Evolutionary conservation across 2,888 invertebrate genomes (phyloP).

Genomic region (Suillia variegata): DNA sequence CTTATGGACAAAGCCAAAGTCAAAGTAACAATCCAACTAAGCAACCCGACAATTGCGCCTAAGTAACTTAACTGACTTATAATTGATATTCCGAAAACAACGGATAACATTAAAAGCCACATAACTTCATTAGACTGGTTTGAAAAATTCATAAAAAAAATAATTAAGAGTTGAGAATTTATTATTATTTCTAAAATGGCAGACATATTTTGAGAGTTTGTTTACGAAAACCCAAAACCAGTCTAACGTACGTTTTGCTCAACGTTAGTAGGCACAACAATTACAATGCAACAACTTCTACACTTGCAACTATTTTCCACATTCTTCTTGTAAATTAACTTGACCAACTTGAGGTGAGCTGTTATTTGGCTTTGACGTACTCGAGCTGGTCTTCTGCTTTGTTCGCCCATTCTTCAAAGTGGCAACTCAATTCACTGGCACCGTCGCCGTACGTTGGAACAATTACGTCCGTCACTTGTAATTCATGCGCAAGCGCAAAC

Average conservation of each 20-base stretch:
- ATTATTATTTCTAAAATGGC: no score
- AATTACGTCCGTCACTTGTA: background rate
- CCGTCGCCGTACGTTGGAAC: background rate
- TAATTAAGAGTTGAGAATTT: no score
- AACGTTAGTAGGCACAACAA: no score
- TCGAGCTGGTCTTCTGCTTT: no score
- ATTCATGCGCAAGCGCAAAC: background rate
- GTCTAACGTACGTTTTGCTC: no score
- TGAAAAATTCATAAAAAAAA: no score
- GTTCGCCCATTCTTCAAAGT: background rate
- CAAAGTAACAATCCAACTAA: background rate
- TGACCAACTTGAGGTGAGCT: background rate
- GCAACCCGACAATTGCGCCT: slow-evolving; percentile 25
- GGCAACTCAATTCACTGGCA: background rate
- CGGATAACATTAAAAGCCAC: slow-evolving; percentile 19
- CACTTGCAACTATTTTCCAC: background rate
- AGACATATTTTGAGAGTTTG: no score
- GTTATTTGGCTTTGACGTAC: background rate
- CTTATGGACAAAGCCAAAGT: no score
- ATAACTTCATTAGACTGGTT: no score
- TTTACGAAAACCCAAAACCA: no score
- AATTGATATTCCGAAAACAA: slow-evolving; percentile 53
- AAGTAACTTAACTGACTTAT: slow-evolving; percentile 51
- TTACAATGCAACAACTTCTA: background rate
- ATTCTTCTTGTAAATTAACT: slow-evolving; percentile 1